A percentile compares a stretch with the other conserved stretches of the same genome.
Conservation (phyloP, 2,797 vertebrate species). For the Crenichthys baileyi region DNA sequence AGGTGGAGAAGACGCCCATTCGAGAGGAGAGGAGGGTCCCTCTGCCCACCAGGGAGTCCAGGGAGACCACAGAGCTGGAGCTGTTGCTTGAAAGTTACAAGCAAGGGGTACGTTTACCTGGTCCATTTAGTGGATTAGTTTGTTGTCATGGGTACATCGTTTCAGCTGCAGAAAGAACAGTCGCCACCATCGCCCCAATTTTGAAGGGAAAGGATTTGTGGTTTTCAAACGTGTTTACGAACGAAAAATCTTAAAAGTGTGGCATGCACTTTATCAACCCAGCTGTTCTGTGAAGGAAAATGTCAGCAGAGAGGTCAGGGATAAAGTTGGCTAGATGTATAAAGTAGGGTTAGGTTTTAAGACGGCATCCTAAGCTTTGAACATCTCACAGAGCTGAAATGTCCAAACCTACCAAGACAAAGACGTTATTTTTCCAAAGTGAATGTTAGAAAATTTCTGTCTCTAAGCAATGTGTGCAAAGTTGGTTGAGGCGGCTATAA, state of each 20-base stretch:
- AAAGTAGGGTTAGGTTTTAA: not conserved
- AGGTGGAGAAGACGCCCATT: slow-evolving; percentile 85
- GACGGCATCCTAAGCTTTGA: too few species aligned
- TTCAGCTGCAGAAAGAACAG: not conserved
- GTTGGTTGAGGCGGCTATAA: too few species aligned
- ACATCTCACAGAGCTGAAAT: too few species aligned
- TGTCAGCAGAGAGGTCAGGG: not conserved
- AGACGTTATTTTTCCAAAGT: too few species aligned
- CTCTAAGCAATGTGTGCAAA: too few species aligned
- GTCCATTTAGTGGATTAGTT: not conserved
- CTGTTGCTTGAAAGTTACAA: slow-evolving; percentile 83
- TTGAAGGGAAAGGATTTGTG: not conserved
- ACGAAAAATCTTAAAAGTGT: not conserved
- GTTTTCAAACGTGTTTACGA: not conserved
- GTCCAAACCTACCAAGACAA: not conserved
- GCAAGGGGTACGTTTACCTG: slow-evolving; percentile 74
- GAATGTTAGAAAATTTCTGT: too few species aligned
- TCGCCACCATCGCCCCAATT: not conserved
- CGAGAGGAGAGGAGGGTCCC: slow-evolving; percentile 82
- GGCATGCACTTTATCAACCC: not conserved
- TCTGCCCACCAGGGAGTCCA: slow-evolving; percentile 61
- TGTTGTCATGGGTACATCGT: not conserved
- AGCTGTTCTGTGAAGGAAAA: not conserved
- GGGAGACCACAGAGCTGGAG: slow-evolving; percentile 78
- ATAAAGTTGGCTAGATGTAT: not conserved